These are phyloP conservation scores for Columbina picui DNA, from an alignment of 2,113 vertebrate species.

Conservation along the genomic window DNA sequence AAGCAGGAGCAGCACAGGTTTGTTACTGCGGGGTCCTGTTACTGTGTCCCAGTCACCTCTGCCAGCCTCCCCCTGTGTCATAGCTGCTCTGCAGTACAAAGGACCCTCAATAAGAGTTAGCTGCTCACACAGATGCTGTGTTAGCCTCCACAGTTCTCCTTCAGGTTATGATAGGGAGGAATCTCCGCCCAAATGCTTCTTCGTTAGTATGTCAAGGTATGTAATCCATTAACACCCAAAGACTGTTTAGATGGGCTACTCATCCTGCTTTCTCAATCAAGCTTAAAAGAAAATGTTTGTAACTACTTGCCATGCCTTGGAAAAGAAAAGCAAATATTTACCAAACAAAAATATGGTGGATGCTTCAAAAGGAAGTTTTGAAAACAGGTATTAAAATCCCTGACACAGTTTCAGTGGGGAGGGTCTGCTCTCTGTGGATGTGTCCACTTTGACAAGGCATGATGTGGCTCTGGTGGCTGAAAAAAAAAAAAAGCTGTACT, in stretches of 20 bases:
- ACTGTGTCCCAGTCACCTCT: not conserved
- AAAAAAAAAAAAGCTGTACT: not conserved
- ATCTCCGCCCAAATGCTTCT: not conserved
- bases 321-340: not conserved
- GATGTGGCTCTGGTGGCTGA: not conserved
- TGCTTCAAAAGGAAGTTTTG: not conserved
- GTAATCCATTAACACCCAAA: not conserved
- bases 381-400: not conserved
- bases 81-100: not conserved
- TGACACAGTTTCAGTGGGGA: not conserved
- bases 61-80: not conserved
- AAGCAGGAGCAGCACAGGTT: not conserved
- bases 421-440: not conserved
- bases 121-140: not conserved
- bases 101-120: not conserved
- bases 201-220: not conserved
- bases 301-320: not conserved
- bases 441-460: not conserved
- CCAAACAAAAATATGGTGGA: not conserved
- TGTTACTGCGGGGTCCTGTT: fast-evolving
- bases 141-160: not conserved
- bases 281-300: not conserved
- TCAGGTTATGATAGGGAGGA: not conserved
- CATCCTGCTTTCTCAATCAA: not conserved
- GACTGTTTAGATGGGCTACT: not conserved